Conservation (phyloP, 1,140 invertebrate species). For the Meloidogyne exigua region DNA sequence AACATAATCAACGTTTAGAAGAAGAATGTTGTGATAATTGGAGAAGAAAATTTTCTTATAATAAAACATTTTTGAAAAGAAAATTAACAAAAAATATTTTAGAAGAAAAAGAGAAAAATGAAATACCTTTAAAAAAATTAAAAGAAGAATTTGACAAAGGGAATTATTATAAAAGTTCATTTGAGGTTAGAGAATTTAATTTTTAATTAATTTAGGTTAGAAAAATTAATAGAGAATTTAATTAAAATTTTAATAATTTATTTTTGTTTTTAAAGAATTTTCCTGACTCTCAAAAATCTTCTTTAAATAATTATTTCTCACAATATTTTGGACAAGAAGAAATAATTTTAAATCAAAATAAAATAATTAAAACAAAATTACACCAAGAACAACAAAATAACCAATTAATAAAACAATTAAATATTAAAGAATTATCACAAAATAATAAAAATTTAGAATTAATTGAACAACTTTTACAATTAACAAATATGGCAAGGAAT, state of each 20-base stretch:
- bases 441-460: background rate
- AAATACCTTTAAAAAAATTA: background rate
- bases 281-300: too few species aligned
- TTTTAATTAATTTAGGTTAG: background rate
- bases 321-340: background rate
- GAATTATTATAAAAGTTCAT: background rate
- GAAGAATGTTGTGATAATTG: constrained; percentile 51
- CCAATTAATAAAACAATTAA: background rate
- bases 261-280: too few species aligned
- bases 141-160: background rate
- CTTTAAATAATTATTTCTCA: too few species aligned
- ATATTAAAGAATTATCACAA: background rate
- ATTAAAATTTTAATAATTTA: too few species aligned
- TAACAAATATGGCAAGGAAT: background rate
- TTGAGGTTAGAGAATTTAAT: background rate
- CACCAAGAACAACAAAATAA: background rate
- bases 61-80: background rate
- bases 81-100: background rate
- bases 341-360: background rate
- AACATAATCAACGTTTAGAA: constrained; percentile 55
- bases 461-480: constrained; percentile 7
- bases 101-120: background rate
- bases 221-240: too few species aligned
- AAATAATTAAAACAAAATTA: background rate
- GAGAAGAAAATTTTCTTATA: constrained; percentile 20